These are phyloP conservation scores for Trididemnum miniatum DNA, from an alignment of 23 tunicate species.

Conservation along the genomic window DNA sequence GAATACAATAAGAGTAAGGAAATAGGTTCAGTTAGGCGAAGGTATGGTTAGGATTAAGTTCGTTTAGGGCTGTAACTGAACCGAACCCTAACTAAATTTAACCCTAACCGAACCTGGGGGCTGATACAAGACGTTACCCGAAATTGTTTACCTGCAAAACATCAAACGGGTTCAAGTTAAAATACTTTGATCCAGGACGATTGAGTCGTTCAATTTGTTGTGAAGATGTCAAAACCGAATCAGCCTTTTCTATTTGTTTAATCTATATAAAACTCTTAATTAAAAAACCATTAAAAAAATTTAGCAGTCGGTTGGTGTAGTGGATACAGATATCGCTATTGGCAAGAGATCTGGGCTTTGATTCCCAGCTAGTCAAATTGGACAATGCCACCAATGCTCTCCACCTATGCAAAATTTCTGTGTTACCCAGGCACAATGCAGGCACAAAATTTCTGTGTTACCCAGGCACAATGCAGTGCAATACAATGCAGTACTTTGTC, in stretches of 20 bases:
- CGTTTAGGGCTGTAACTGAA: too few species aligned
- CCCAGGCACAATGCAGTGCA: too few species aligned
- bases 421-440: not conserved
- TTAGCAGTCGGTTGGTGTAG: not conserved
- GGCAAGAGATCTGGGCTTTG: not conserved
- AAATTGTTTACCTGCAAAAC: slow-evolving; percentile 71
- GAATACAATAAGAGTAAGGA: too few species aligned
- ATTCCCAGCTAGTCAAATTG: not conserved
- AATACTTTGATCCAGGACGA: slow-evolving; percentile 96
- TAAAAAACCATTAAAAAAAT: not conserved
- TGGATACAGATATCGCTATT: too few species aligned
- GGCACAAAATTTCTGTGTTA: not conserved
- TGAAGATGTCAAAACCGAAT: slow-evolving; percentile 80
- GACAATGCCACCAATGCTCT: not conserved
- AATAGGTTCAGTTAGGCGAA: too few species aligned
- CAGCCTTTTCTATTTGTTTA: slow-evolving; percentile 95
- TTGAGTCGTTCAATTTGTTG: slow-evolving; percentile 97
- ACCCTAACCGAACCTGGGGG: too few species aligned
- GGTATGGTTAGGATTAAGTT: too few species aligned
- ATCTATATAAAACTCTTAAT: slow-evolving; percentile 27
- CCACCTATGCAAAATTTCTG: not conserved
- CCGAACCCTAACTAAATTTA: too few species aligned
- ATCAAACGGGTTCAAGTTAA: slow-evolving; percentile 97
- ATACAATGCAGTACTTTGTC: too few species aligned
- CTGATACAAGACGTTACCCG: too few species aligned